Conservation (phyloP, 2,797 vertebrate species). For the Acanthopagrus latus region DNA sequence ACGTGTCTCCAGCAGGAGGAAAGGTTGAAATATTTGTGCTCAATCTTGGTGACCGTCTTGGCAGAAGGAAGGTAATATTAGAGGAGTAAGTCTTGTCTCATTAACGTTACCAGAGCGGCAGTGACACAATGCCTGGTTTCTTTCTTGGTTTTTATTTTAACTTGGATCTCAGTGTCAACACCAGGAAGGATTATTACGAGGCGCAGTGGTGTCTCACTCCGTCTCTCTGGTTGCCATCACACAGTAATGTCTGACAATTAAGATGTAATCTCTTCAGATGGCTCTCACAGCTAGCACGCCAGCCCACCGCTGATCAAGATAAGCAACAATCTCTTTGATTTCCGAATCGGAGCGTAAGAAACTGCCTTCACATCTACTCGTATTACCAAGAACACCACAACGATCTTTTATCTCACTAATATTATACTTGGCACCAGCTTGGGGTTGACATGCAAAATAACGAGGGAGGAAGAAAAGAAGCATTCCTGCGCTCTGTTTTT, state of each 20-base stretch:
- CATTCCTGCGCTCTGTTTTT: constrained; percentile 40
- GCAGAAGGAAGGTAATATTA: constrained; percentile 43
- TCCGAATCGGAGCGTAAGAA: constrained; percentile 49
- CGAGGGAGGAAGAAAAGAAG: constrained; percentile 36
- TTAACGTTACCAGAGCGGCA: constrained; percentile 53
- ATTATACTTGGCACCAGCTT: constrained; percentile 61
- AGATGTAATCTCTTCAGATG: constrained; percentile 72
- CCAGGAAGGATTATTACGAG: constrained; percentile 57
- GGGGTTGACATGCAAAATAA: constrained; percentile 49
- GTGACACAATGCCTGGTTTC: constrained; percentile 49
- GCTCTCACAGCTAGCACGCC: constrained; percentile 61
- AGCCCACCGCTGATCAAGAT: constrained; percentile 68
- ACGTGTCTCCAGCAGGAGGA: not conserved
- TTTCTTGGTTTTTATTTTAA: constrained; percentile 35
- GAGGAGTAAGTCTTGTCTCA: constrained; percentile 53
- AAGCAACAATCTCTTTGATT: constrained; percentile 70
- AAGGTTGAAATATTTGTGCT: constrained; percentile 19
- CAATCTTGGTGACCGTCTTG: constrained; percentile 26
- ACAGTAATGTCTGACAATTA: constrained; percentile 75
- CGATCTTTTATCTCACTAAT: constrained; percentile 47
- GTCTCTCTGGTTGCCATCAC: constrained; percentile 60
- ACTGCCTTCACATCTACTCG: constrained; percentile 44
- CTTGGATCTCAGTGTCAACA: constrained; percentile 56
- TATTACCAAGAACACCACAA: constrained; percentile 45
- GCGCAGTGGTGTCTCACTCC: constrained; percentile 48